phyloP scores from a whole-genome alignment of 2,888 invertebrate genomes.

The Periphyllus acericola region DNA sequence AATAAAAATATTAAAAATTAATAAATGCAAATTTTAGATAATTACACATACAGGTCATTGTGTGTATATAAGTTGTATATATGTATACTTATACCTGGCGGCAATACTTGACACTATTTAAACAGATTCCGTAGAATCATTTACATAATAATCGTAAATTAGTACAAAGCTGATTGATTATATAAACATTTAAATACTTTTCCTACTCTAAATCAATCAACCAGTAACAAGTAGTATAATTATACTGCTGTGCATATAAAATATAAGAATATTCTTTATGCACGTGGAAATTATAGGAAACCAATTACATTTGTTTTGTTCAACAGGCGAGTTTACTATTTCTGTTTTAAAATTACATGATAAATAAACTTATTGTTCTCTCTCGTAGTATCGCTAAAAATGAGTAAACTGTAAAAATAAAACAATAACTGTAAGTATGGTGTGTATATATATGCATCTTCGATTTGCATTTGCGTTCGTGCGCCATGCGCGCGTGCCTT shows the following conservation, averaged over 20 bases:
- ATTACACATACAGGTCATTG: too few relatives aligned
- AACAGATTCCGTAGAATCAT: neutral
- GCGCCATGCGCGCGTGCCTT: neutral
- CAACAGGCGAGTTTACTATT: neutral
- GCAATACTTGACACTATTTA: neutral
- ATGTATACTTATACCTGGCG: too few relatives aligned
- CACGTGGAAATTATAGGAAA: neutral
- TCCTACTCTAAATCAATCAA: neutral
- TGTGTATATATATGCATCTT: neutral
- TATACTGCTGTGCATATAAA: neutral
- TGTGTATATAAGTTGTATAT: too few relatives aligned
- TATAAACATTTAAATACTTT: neutral
- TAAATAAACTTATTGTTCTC: neutral
- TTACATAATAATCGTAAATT: neutral
- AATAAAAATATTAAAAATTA: too few relatives aligned
- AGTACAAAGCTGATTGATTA: too few relatives aligned
- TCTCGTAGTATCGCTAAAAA: neutral
- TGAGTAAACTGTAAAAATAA: neutral
- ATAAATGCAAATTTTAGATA: neutral
- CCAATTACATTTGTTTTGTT: neutral
- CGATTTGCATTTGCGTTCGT: neutral
- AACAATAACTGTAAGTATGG: neutral
- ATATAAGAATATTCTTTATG: neutral
- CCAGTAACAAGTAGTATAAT: neutral
- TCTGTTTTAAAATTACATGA: neutral